These are phyloP conservation scores for Gila orcuttii DNA, from an alignment of 2,113 vertebrate genomes.

Conservation along the genomic window DNA sequence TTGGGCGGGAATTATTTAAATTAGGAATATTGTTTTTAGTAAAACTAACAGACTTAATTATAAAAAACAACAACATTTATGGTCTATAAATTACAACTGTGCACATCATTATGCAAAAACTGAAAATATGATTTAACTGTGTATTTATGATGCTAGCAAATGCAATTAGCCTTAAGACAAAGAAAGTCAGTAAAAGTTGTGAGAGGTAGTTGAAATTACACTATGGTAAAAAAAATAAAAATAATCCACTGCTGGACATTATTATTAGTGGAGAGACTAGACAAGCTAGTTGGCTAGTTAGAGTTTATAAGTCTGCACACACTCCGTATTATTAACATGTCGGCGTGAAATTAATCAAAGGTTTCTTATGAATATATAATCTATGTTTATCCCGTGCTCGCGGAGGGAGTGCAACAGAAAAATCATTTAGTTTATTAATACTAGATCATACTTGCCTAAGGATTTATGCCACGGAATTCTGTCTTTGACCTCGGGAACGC, in stretches of 20 bases:
- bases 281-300: too few species aligned
- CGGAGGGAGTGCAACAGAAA: conserved; percentile 10
- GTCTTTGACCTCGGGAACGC: conserved; percentile 63
- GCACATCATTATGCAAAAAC: neutral
- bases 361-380: conserved; percentile 61
- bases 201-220: neutral
- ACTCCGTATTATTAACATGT: neutral
- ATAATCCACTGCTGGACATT: neutral
- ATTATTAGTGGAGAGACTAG: neutral
- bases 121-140: neutral
- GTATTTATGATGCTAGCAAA: neutral
- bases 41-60: too few species aligned
- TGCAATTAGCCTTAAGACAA: neutral
- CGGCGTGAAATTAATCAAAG: conserved; percentile 37
- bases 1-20: accelerated
- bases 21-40: too few species aligned
- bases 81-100: too few species aligned
- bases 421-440: conserved; percentile 60
- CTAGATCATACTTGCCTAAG: conserved; percentile 49
- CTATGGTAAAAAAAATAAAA: neutral
- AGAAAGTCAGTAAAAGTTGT: neutral
- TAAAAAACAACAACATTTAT: too few species aligned
- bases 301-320: neutral
- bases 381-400: conserved; percentile 58
- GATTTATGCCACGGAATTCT: conserved; percentile 61